Percentiles rank a stretch among this genome's conserved stretches.
Evolutionary conservation across 2,113 vertebrate genomes (phyloP).

Genomic region (Bucco capensis): DNA sequence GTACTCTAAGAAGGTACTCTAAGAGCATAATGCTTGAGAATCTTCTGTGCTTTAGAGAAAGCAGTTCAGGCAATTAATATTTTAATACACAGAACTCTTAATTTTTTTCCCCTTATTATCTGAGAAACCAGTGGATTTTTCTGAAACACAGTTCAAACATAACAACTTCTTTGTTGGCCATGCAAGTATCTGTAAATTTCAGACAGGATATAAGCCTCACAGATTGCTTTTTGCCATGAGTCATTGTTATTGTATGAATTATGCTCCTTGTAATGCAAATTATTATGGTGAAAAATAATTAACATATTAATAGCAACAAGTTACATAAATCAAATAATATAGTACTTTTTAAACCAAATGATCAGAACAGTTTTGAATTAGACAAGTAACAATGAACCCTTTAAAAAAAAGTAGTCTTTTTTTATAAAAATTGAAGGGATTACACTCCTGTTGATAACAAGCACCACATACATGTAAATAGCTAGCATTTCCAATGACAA

Average conservation of each 20-base stretch:
- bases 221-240: neutral
- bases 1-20: neutral
- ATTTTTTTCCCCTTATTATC: neutral
- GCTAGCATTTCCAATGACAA: neutral
- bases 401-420: neutral
- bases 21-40: neutral
- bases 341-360: neutral
- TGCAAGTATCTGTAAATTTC: neutral
- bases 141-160: neutral
- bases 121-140: neutral
- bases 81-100: neutral
- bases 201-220: neutral
- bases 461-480: neutral
- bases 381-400: neutral
- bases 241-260: neutral
- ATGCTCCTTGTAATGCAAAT: neutral
- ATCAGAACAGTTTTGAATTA: neutral
- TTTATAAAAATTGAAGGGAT: rapidly evolving
- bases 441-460: neutral
- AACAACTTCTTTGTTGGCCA: neutral
- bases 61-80: neutral
- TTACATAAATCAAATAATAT: neutral
- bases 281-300: neutral
- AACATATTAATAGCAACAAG: neutral
- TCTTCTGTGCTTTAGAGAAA: neutral